Evolutionary conservation across 1,140 invertebrate species (phyloP), one percentile per base, ranked within the genome.

Genomic region (Sitodiplosis mosellana): DNA sequence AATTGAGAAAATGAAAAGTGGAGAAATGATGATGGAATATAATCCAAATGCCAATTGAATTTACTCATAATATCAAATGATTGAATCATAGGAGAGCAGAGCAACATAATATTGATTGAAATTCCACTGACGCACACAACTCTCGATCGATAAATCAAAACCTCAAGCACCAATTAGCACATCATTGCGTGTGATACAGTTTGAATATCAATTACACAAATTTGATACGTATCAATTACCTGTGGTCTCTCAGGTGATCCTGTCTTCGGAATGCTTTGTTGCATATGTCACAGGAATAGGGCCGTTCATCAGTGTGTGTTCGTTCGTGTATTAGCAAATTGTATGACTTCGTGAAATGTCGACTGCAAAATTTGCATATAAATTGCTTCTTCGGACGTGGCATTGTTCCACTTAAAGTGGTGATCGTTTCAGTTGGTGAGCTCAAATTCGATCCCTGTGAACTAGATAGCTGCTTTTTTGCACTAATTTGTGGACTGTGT

Each of bases 321-420:
- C 92, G 73, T 66, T 97, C 89, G 68, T 98, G 94, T 54, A 98
- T 98, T 43, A 97, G 70, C 45, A 99, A 74, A 64, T 98, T 98
- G 69, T 99, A 98, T 15, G 89, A 87, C 69, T 98, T 98, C 48
- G 93, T 94, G 65, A 99, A 99, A 58, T 95, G 86, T 36, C 95
- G 76, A 59, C 87, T 85, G 68, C 95, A 99, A 64, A 88, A 98
- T 60, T 91, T 88, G 72, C 95, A 99, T 53, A 98, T 95, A 66
- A 95, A 97, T 61, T 97, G 87, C 62, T 94, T 94, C 67, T 93
- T 94, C 1, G 87, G 87, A 42, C 76, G 63, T 18, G 74, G 70
- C 0, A 52, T 66, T 27, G 54, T 87, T 68, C 0, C 81, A 74
- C 11, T 81, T 67, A 19, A 74, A 76, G 69, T 54, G 20, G 21